Base-by-base conservation (phyloP, 2,113 vertebrate species). In the Siphamia tubifer region DNA sequence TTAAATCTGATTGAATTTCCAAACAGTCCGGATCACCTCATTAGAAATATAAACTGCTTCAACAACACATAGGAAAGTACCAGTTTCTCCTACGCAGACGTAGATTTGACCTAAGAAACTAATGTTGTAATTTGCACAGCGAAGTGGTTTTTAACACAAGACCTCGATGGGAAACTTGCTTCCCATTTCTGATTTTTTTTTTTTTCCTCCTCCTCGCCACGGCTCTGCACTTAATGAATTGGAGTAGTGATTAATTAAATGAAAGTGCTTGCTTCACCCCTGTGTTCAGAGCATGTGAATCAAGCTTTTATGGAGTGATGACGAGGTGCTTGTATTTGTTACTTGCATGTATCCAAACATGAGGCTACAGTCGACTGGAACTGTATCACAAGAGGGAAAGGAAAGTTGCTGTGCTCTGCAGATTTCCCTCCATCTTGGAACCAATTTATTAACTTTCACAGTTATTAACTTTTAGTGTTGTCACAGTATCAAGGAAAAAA, bases 231-330 rank as follows among this genome's bases (percentile, higher is more conserved):
- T 69, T 85, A 72, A 86, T 86, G 40, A 84, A 82, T 77, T 83
- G 48, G 58, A 82, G 82, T 49, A 47, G 68, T 53, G 68, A 86
- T 86, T 86, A 79, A 83, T 83, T 76, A 58, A 64, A 76, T 35
- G 35, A 30, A 77, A 80, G 69, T 55, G 64, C 56, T 44, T 4
- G 15, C 30, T 82, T 81, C 85, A 84, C 75, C 75, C 48, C 35
- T 44, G 54, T 55, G 65, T 79, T 81, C 20, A 31, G 39, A 82
- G 83, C 61, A 51, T 66, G 79, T 82, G 76, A 83, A 79, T 86
- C 80, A 64, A 49, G 47, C 6, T 48, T 77, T 68, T 70, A 79
- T 77, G 52, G 53, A 66, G 68, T 25, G 58, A 71, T 44, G 64
- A 60, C 53, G 45, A 21, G 31, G 4, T 28, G 25, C 72, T 56